phyloP scores from a whole-genome alignment of 2,797 vertebrate species.

The Sebastes cheni region DNA sequence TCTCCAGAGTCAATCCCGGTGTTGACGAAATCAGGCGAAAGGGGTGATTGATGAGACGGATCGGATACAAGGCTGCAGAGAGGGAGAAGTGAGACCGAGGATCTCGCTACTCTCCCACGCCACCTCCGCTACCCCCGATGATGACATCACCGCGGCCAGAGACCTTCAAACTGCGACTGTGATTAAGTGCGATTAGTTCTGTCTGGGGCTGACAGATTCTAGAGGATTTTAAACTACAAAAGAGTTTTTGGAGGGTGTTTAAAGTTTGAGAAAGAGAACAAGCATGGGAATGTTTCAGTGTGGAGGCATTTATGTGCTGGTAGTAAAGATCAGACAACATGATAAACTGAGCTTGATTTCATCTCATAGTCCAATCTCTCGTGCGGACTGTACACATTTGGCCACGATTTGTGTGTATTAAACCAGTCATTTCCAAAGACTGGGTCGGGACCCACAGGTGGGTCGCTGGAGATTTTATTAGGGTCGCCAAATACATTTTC shows the following conservation, averaged over 20 bases:
- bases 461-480: no score
- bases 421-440: neutral
- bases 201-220: slow-evolving; percentile 68
- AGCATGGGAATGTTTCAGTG: slow-evolving; percentile 30
- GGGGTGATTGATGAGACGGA: slow-evolving; percentile 60
- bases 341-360: neutral
- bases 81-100: slow-evolving; percentile 73
- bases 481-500: no score
- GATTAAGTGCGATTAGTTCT: slow-evolving; percentile 78
- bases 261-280: slow-evolving; percentile 54
- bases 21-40: slow-evolving; percentile 79
- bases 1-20: slow-evolving; percentile 64
- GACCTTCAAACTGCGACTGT: slow-evolving; percentile 67
- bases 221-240: slow-evolving; percentile 50
- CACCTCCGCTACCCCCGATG: slow-evolving; percentile 61
- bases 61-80: slow-evolving; percentile 40
- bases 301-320: neutral
- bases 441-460: no score
- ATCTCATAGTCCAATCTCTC: neutral
- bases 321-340: neutral
- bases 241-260: slow-evolving; percentile 33
- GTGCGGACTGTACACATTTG: no score
- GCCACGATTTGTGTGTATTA: neutral
- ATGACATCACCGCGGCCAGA: slow-evolving; percentile 77
- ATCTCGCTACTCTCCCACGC: slow-evolving; percentile 80